These are phyloP conservation scores for Xenotilapia longispinis DNA, from an alignment of 2,113 vertebrate genomes.

Conservation along the genomic window DNA sequence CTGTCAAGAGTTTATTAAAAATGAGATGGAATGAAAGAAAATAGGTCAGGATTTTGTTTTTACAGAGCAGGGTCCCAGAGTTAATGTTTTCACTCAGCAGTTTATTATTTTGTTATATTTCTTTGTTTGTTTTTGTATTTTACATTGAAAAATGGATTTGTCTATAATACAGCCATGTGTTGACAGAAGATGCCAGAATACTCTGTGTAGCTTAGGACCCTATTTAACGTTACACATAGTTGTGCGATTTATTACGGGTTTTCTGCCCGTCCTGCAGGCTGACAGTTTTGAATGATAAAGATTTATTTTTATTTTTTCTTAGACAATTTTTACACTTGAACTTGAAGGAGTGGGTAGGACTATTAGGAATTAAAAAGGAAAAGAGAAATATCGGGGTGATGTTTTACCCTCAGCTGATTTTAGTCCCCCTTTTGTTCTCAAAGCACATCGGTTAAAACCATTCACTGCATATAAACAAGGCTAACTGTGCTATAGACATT, in stretches of 20 bases:
- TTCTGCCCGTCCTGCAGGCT: background rate
- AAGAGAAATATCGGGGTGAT: background rate
- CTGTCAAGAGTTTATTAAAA: background rate
- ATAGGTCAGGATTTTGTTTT: background rate
- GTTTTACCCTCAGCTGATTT: background rate
- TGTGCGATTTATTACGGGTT: background rate
- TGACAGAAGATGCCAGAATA: background rate
- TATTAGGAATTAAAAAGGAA: background rate
- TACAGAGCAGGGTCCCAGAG: background rate
- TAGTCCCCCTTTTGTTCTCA: fast-evolving
- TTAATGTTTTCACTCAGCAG: background rate
- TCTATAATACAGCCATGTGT: background rate
- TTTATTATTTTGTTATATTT: background rate
- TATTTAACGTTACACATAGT: background rate
- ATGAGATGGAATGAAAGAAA: background rate
- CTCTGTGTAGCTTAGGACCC: background rate
- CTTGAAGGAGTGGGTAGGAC: background rate
- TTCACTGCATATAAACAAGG: background rate
- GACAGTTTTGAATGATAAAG: background rate
- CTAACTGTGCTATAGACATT: background rate
- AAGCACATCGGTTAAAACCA: background rate
- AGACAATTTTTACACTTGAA: background rate
- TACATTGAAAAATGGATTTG: background rate
- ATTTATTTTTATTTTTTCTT: fast-evolving
- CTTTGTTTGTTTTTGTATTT: background rate